Evolutionary conservation across 2,888 invertebrate genomes (phyloP), one percentile per base, ranked within the genome.

Genomic region (Acleris laterana): DNA sequence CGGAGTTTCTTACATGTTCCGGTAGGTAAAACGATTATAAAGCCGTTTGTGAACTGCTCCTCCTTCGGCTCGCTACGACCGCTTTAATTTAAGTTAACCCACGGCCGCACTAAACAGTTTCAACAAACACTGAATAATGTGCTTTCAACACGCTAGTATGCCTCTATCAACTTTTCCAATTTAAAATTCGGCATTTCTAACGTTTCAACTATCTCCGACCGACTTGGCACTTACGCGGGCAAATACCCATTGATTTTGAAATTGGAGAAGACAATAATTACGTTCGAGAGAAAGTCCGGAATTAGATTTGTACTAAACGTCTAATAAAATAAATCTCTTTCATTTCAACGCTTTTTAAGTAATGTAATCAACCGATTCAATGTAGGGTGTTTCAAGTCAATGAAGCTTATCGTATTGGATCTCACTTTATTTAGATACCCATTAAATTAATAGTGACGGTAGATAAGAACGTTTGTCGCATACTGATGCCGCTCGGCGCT

Each of bases 351-450:
- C 80, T 84, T 85, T 81, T 82, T 78, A 73, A 83, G 78, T 82
- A 82, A 85, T 81, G 86, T 87, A 88, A 88, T 88, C 87, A 87
- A 84, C 81, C 80, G 76, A 77, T 77, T 76, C 77, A 73, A 79
- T 81, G 82, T 85, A 77, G 88, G 84, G 83, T 87, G 85, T 88
- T 84, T 83, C 78, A 77, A 86, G 83, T 87, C 84, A 84, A 88
- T 85, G 82, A 82, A 79, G 83, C 85, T 90, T 93, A 92, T 93
- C 92, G 84, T 80, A 85, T 88, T 81, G 84, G 83, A 93, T 92
- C 91, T 91, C 84, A 78, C 80, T 86, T 89, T 88, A 86, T 91
- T 91, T 90, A 89, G 89, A 88, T 84, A 82, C 84, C 87, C 88
- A 91, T 90, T 90, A 90, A 90, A 88, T 88, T 88, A 88, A 83